phyloP scores from a whole-genome alignment of 2,888 invertebrate genomes.

The Criorhina ranunculi region DNA sequence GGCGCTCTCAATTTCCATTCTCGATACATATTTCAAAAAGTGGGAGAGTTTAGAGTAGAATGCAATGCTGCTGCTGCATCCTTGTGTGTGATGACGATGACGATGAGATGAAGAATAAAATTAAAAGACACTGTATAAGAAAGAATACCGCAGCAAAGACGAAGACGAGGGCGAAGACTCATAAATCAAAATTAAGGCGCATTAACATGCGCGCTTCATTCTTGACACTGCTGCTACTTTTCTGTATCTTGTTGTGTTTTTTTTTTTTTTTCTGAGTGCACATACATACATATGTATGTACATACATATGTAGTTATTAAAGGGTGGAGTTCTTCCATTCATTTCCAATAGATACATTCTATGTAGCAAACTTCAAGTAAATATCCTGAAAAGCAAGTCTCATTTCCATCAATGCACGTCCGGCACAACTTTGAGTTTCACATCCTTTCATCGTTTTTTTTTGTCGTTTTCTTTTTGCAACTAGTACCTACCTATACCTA shows the following conservation, averaged over 20 bases:
- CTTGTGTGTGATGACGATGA: constrained; percentile 39
- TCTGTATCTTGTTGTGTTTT: constrained; percentile 43
- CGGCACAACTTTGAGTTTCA: constrained; percentile 4
- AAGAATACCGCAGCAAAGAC: constrained; percentile 69
- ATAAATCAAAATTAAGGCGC: constrained; percentile 77
- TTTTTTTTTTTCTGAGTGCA: constrained; percentile 27
- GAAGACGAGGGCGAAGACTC: constrained; percentile 75
- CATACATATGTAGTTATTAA: constrained; percentile 7
- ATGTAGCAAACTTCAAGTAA: constrained; percentile 42
- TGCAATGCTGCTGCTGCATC: constrained; percentile 53
- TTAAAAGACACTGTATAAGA: constrained; percentile 59
- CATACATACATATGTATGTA: constrained; percentile 47
- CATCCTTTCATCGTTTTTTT: constrained; percentile 27
- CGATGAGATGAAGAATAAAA: constrained; percentile 63
- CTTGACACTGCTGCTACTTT: constrained; percentile 76
- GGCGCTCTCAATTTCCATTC: constrained; percentile 71
- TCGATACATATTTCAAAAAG: constrained; percentile 59
- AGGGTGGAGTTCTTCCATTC: constrained; percentile 58
- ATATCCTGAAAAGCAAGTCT: constrained; percentile 31
- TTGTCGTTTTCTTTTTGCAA: constrained; percentile 24
- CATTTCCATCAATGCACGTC: constrained; percentile 55
- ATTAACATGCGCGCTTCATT: constrained; percentile 77
- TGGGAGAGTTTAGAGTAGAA: constrained; percentile 65
- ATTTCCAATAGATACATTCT: constrained; percentile 30
- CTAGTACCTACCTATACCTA: constrained; percentile 28